Conservation (phyloP, 2,113 vertebrate genomes). For the Trinectes maculatus region DNA sequence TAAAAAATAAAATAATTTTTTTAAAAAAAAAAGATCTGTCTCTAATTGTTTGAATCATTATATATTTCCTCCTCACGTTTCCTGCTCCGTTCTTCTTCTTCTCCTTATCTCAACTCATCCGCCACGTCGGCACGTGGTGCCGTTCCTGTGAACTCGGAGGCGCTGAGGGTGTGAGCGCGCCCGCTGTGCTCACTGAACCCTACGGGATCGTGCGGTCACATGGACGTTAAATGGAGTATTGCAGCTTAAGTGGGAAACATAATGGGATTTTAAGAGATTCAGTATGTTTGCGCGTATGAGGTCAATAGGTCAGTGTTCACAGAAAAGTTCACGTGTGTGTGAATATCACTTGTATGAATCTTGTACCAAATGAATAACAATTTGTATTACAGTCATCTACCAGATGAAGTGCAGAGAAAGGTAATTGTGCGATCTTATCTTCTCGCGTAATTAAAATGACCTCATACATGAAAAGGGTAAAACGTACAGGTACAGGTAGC, state of each 20-base stretch:
- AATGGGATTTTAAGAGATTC: constrained; percentile 2
- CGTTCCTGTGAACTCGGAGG: background rate
- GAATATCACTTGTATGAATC: background rate
- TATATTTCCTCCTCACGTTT: too few relatives aligned
- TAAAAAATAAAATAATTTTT: too few relatives aligned
- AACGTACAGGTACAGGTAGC: too few relatives aligned
- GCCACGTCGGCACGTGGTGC: constrained; percentile 9
- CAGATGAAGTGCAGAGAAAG: background rate
- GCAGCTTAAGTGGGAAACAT: background rate
- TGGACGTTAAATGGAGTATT: constrained; percentile 20
- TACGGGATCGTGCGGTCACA: constrained; percentile 3
- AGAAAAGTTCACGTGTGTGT: background rate
- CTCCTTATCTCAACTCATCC: constrained; percentile 2
- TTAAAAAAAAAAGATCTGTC: too few relatives aligned
- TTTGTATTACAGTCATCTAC: too few relatives aligned
- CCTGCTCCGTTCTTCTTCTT: too few relatives aligned
- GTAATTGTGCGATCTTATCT: constrained; percentile 9
- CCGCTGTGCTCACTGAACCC: constrained; percentile 32
- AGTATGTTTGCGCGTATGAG: background rate
- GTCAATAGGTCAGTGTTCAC: background rate
- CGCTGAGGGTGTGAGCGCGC: constrained; percentile 10
- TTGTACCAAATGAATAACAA: background rate
- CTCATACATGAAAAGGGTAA: background rate
- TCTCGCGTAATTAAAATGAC: constrained; percentile 35
- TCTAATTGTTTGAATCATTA: too few relatives aligned